Evolutionary conservation across 2,113 vertebrate genomes (phyloP), one percentile per base, ranked within the genome.

Genomic region (Xerus inauris): DNA sequence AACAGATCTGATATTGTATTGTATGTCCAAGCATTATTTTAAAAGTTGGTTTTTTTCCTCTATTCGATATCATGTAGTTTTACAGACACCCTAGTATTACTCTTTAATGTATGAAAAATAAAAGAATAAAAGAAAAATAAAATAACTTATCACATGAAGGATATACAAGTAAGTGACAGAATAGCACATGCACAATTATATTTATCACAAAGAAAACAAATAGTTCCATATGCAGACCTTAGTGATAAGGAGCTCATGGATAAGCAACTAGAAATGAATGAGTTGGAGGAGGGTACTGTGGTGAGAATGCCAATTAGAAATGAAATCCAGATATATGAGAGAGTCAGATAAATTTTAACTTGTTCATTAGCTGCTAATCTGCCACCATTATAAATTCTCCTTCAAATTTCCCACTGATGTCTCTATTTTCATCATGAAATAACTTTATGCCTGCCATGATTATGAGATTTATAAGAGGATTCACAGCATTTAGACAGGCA

Each of bases 1-100:
- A 67, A 47, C 59, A 86, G 30, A 72, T 5, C 13, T 42, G 64
- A 69, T 91, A 88, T 4, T 77, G 8, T 67, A 75, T 87, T 57
- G n/a, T 96, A 83, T 86, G 96, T 89, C 72, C 73, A 38, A 81
- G 35, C 51, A 71, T 64, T 62, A 40, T 65, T 94, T 90, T 64
- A 26, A 79, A 81, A 71, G 14, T 69, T 71, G 11, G 11, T 79
- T 85, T 26, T 75, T 54, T 22, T 7, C 89, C 59, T 91, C 26
- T 69, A 69, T 32, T 83, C 38, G 49, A 22, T 62, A 91, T 83
- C 13, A 75, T 0, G 0, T 47, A 95, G 92, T 94, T 97, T 98
- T 97, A 95, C 22, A 96, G 97, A 96, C 89, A 97, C 91, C 79
- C 75, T 65, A 30, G 32, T 64, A 80, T 86, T 95, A 86, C 17